These are phyloP conservation scores for Zygogramma bicolorata DNA, from an alignment of 2,888 invertebrate genomes.

Conservation along the genomic window DNA sequence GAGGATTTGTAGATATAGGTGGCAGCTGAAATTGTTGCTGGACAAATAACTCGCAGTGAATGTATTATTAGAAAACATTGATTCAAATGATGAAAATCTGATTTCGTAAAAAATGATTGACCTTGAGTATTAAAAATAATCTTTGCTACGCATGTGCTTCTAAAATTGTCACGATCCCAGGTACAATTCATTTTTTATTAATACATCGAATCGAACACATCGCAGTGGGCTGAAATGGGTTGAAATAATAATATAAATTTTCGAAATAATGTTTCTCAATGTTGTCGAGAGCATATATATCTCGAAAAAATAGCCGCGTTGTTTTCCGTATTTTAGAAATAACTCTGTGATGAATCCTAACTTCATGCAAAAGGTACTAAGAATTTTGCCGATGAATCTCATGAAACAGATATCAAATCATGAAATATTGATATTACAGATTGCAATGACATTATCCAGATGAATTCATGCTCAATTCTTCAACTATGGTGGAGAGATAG, in stretches of 20 bases:
- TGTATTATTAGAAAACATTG: neutral
- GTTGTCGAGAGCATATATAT: no score
- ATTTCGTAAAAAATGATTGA: slow-evolving; percentile 2
- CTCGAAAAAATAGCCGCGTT: no score
- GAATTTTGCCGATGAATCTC: no score
- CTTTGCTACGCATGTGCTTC: neutral
- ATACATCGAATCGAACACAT: neutral
- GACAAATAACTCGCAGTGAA: neutral
- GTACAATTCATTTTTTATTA: neutral
- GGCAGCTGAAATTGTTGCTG: neutral
- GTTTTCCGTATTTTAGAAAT: no score
- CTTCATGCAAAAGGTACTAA: no score
- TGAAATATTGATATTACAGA: no score
- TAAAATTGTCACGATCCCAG: neutral
- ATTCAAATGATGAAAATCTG: neutral
- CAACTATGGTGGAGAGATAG: no score
- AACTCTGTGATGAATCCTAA: no score
- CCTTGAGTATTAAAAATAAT: slow-evolving; percentile 3
- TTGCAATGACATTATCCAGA: no score
- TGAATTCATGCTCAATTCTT: no score
- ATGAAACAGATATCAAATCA: no score
- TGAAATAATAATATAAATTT: neutral
- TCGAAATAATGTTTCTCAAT: neutral
- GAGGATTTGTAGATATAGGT: neutral
- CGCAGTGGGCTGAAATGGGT: neutral